A percentile compares a stretch with the other conserved stretches of the same genome.
phyloP scores from a whole-genome alignment of 2,113 vertebrate species.

The Aegypius monachus region DNA sequence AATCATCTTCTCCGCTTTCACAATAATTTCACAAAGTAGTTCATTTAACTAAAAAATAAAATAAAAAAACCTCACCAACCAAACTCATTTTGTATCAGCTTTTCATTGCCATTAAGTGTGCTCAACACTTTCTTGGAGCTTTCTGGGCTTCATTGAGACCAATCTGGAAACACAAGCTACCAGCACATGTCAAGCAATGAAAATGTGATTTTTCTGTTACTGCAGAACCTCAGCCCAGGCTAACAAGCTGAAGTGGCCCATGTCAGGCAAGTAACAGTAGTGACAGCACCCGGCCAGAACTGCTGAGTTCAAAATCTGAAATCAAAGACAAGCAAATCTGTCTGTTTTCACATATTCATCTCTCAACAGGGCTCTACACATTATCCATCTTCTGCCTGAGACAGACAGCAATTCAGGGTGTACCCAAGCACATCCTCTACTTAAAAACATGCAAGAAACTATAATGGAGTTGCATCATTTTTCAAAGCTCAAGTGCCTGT shows the following conservation, averaged over 20 bases:
- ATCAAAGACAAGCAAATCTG: neutral
- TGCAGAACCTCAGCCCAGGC: neutral
- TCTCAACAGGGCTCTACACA: neutral
- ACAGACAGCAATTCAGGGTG: too few relatives aligned
- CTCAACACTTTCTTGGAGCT: neutral
- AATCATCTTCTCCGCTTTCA: neutral
- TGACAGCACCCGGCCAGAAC: neutral
- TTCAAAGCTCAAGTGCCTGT: neutral
- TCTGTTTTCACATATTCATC: neutral
- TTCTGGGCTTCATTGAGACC: neutral
- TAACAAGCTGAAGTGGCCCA: accelerated
- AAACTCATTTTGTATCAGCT: neutral
- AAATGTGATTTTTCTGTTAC: neutral
- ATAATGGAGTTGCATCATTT: neutral
- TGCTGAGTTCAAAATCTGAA: neutral
- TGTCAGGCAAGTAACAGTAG: neutral
- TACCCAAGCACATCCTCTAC: neutral
- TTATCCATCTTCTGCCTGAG: neutral
- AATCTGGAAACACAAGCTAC: neutral
- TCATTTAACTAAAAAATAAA: neutral
- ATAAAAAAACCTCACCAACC: neutral
- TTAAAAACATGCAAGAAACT: neutral
- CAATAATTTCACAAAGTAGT: neutral
- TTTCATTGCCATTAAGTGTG: neutral
- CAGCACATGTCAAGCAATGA: accelerated